Evolutionary conservation across 2,113 vertebrate genomes (phyloP).

Genomic region (Clinocottus analis): DNA sequence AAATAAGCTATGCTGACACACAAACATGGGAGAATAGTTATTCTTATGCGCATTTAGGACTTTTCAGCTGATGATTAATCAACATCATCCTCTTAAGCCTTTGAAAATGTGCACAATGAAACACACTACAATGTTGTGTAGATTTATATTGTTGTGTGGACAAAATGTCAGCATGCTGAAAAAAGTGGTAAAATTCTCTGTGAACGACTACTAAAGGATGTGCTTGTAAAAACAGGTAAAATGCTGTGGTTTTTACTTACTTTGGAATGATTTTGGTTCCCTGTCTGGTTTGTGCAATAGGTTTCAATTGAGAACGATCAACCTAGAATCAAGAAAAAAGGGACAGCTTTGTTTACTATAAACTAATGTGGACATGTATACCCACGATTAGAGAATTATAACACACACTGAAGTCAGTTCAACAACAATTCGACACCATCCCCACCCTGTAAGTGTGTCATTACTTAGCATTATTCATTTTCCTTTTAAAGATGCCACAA

Average conservation of each 20-base stretch:
- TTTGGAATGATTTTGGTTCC: slow-evolving; percentile 1
- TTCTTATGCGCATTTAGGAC: neutral
- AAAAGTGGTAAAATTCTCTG: neutral
- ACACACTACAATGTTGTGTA: neutral
- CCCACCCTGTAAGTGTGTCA: neutral
- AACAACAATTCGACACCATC: neutral
- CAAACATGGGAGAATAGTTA: neutral
- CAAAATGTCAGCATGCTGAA: neutral
- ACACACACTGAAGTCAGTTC: neutral
- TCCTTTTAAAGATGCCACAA: neutral
- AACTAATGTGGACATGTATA: neutral
- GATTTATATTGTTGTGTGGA: neutral
- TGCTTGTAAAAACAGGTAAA: neutral
- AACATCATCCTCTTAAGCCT: neutral
- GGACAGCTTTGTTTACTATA: neutral
- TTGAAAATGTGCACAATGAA: neutral
- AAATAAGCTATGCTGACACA: neutral
- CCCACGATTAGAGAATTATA: neutral
- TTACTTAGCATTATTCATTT: neutral
- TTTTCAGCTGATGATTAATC: neutral
- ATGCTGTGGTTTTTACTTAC: slow-evolving; percentile 47
- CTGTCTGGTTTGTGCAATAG: neutral
- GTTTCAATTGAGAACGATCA: neutral
- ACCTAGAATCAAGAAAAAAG: slow-evolving; percentile 1
- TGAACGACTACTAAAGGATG: neutral